A percentile compares a stretch with the other conserved stretches of the same genome.
These are phyloP conservation scores for Channa striata DNA, from an alignment of 2,797 vertebrate species.

Conservation along the genomic window DNA sequence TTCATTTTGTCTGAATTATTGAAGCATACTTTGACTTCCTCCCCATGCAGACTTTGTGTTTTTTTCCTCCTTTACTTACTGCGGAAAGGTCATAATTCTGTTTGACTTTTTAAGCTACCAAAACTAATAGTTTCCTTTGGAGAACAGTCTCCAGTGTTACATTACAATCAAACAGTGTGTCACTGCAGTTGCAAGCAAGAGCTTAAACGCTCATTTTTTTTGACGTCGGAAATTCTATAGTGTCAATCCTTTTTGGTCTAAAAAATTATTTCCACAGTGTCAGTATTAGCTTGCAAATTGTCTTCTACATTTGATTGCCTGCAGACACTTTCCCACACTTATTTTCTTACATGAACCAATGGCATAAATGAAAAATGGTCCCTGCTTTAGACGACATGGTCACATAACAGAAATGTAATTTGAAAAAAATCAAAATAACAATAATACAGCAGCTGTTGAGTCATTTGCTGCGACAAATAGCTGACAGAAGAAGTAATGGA, in stretches of 20 bases:
- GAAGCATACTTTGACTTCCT: not conserved
- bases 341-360: slow-evolving; percentile 26
- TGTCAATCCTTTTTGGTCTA: not conserved
- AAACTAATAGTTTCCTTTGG: not conserved
- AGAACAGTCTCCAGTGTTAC: slow-evolving; percentile 4
- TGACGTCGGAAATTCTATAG: slow-evolving; percentile 7
- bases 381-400: not conserved
- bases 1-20: not conserved
- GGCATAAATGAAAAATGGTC: not conserved
- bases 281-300: slow-evolving; percentile 18
- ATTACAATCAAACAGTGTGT: not conserved
- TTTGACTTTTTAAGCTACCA: not conserved
- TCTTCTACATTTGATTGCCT: slow-evolving; percentile 23
- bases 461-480: slow-evolving; percentile 24
- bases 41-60: not conserved
- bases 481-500: slow-evolving; percentile 19
- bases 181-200: not conserved
- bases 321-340: slow-evolving; percentile 26
- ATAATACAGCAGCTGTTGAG: slow-evolving; percentile 18
- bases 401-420: slow-evolving; percentile 11
- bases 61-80: not conserved
- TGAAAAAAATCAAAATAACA: not conserved
- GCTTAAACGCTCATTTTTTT: not conserved
- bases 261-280: slow-evolving; percentile 19
- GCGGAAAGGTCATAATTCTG: not conserved